Base-by-base conservation (phyloP, 2,888 invertebrate genomes). In the Pycnomerus fuliginosus region DNA sequence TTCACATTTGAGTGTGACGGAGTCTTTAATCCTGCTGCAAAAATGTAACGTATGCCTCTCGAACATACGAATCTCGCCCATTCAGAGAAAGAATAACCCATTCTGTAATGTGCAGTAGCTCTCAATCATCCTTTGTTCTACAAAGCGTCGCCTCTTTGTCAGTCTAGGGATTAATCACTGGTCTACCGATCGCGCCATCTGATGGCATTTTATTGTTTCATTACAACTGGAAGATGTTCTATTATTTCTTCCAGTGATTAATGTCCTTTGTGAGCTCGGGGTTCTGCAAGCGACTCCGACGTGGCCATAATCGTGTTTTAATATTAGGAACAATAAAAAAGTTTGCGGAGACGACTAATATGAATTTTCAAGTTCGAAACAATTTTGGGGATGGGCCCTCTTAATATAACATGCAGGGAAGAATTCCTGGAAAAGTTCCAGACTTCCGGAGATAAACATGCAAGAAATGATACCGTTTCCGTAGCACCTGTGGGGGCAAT, bases 401-500 rank as follows among this genome's bases (percentile, higher is more conserved):
- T 45, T 48, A 55, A 55, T 55, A 52, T 53, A 55, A 52, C 42
- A 50, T 38, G 44, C 36, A 38, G 49, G 47, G 41, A 50, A 52
- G 48, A 48, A 37, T 38, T 27, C 35, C 48, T 53, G 55, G 52
- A 53, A 49, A 50, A 51, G 38, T 57, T 55, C 52, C 51, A 52
- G 47, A 49, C 44, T 43, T 40, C 31, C 35, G 29, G 42, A 39
- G 42, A 53, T 44, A 48, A 52, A 46, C 50, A 48, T 39, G 36
- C 48, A 53, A 55, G 55, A 55, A 56, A 55, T 50, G 39, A 45
- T 39, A 42, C 38, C 33, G 51, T 52, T 52, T 52, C 46, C 44
- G 40, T 49, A 50, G 51, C 54, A 58, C 57, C 55, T 58, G 57
- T 48, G 57, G 51, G 52, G 46, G 51, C 52, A 55, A 53, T 54